phyloP scores from a whole-genome alignment of 2,797 vertebrate species.

The Falco berigora region DNA sequence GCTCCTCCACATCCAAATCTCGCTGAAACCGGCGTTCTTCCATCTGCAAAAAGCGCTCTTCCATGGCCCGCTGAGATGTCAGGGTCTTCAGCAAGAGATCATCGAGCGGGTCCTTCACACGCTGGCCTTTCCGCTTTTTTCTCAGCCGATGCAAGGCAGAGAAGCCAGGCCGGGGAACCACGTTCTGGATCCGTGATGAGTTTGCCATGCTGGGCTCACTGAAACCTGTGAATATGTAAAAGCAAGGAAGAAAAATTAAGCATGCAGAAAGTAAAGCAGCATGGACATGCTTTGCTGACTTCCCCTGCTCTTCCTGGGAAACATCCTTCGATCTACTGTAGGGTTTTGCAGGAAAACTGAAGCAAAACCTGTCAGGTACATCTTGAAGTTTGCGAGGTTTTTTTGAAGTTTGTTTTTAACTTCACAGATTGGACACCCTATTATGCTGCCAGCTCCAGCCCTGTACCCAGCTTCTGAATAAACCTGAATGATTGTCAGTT shows the following conservation, averaged over 20 bases:
- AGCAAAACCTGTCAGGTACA: not conserved
- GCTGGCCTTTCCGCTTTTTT: constrained; percentile 73
- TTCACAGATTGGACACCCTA: not conserved
- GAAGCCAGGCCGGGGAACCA: constrained; percentile 66
- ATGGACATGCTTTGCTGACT: not conserved
- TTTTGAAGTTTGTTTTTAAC: not conserved
- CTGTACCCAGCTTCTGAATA: rapidly evolving
- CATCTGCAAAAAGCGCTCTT: constrained; percentile 80
- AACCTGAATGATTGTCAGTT: not conserved
- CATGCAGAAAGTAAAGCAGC: rapidly evolving
- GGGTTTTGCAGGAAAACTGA: not conserved
- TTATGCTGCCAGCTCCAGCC: not conserved
- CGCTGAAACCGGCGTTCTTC: constrained; percentile 78
- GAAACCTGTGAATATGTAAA: constrained; percentile 68
- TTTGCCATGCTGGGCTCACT: constrained; percentile 77
- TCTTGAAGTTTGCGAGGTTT: not conserved
- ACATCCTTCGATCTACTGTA: not conserved
- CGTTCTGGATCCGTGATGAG: constrained; percentile 50
- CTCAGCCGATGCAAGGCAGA: constrained; percentile 72
- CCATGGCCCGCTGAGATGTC: constrained; percentile 26
- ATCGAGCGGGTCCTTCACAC: constrained; percentile 60
- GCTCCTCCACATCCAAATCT: constrained; percentile 78
- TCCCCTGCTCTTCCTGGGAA: not conserved
- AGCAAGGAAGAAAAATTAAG: not conserved
- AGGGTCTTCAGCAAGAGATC: constrained; percentile 76